A percentile compares a stretch with the other conserved stretches of the same genome.
phyloP scores from a whole-genome alignment of 2,888 invertebrate species.

The Aporophyla nigra region DNA sequence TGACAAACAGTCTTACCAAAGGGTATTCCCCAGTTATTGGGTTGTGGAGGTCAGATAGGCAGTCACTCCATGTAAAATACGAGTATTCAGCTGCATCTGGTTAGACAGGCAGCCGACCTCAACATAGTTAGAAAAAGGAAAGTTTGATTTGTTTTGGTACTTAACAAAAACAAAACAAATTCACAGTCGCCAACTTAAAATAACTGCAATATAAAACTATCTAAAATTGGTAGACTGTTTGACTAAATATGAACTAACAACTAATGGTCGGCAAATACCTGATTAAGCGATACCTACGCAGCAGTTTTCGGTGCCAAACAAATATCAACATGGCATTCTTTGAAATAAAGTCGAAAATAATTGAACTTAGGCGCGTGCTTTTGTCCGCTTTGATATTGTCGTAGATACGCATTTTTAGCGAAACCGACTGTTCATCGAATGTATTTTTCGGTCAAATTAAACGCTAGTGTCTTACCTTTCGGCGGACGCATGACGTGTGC shows the following conservation, averaged over 20 bases:
- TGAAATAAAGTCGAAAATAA: constrained; percentile 16
- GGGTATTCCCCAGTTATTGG: too few species aligned
- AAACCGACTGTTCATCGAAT: not conserved
- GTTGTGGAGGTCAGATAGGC: too few species aligned
- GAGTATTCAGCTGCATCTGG: too few species aligned
- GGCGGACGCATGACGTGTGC: not conserved
- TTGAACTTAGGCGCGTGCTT: not conserved
- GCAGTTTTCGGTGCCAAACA: not conserved
- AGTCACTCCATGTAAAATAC: too few species aligned
- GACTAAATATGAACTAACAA: constrained; percentile 6
- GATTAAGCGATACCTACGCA: not conserved
- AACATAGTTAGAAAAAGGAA: too few species aligned
- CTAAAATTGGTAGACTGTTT: constrained; percentile 1
- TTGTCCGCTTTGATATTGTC: not conserved
- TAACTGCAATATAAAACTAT: constrained; percentile 24
- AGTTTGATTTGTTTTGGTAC: too few species aligned
- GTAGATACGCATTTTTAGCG: not conserved
- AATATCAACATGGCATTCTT: not conserved
- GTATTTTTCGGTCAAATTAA: not conserved
- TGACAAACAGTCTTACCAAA: too few species aligned
- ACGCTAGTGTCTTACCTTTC: not conserved
- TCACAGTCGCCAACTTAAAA: not conserved
- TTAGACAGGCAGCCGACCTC: too few species aligned
- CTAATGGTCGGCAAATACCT: not conserved
- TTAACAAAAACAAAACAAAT: not conserved